These are phyloP conservation scores for Nycticebus coucang DNA, from an alignment of 2,113 vertebrate species.

Conservation along the genomic window DNA sequence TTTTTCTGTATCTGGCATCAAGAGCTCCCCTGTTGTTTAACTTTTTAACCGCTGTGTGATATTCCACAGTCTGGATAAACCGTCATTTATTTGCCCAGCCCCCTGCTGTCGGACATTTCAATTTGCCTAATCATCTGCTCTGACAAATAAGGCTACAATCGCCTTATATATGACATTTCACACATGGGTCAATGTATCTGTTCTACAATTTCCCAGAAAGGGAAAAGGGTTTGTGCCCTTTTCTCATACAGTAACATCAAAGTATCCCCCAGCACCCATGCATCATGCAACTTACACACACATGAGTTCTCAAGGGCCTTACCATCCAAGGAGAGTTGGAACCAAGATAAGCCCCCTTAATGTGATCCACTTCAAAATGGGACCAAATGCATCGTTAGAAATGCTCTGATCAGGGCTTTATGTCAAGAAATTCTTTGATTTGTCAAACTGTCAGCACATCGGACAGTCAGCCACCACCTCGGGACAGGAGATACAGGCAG, in stretches of 20 bases:
- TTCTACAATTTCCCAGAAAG: neutral
- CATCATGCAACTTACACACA: neutral
- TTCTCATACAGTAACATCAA: neutral
- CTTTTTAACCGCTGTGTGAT: accelerated
- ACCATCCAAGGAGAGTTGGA: neutral
- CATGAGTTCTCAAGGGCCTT: neutral
- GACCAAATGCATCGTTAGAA: neutral
- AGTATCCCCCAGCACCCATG: neutral
- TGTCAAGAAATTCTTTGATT: neutral
- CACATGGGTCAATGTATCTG: accelerated
- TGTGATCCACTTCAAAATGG: neutral
- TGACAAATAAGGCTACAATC: neutral
- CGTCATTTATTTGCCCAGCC: no score
- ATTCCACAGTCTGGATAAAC: neutral
- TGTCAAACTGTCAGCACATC: neutral
- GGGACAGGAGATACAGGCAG: no score
- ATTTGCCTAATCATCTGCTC: neutral
- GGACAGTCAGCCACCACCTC: neutral
- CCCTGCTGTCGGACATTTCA: neutral
- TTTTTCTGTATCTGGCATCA: neutral
- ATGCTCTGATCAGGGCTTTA: neutral
- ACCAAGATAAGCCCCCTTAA: neutral
- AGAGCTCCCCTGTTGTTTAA: neutral
- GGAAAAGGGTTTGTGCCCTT: neutral
- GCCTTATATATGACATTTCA: neutral